Conservation (phyloP, 2,797 vertebrate species). For the Lepilemur septentrionalis region DNA sequence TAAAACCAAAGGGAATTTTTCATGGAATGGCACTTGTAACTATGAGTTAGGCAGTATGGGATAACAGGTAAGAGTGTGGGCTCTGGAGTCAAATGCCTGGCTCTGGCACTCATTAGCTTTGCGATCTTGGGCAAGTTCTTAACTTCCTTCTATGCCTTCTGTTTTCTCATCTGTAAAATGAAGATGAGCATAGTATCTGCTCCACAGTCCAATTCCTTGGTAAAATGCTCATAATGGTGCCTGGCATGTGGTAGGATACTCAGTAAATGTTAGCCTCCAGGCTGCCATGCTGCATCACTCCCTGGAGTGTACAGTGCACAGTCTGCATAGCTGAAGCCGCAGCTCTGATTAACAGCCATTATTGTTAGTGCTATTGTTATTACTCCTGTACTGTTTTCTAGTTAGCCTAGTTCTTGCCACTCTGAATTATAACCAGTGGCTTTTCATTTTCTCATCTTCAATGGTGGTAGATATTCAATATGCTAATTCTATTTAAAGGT, state of each 20-base stretch:
- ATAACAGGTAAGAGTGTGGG: neutral
- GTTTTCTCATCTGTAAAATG: neutral
- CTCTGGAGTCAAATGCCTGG: neutral
- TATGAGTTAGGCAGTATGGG: neutral
- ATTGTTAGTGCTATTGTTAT: neutral
- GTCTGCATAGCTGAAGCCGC: neutral
- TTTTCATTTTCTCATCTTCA: neutral
- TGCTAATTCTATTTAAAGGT: neutral
- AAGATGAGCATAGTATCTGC: neutral
- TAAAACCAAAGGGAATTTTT: neutral
- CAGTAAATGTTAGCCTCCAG: neutral
- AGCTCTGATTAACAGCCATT: neutral
- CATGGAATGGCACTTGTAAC: neutral
- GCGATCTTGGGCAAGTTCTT: neutral
- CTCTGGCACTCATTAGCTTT: neutral
- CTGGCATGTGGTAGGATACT: neutral
- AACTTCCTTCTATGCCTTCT: neutral
- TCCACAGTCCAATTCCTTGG: neutral
- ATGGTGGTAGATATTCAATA: neutral
- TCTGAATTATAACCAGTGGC: neutral
- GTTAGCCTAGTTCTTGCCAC: neutral
- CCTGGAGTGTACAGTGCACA: neutral
- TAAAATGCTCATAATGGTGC: neutral
- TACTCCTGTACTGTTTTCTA: neutral
- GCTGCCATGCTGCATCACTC: neutral